phyloP scores from a whole-genome alignment of 2,113 vertebrate genomes.

The Xenopus laevis region DNA sequence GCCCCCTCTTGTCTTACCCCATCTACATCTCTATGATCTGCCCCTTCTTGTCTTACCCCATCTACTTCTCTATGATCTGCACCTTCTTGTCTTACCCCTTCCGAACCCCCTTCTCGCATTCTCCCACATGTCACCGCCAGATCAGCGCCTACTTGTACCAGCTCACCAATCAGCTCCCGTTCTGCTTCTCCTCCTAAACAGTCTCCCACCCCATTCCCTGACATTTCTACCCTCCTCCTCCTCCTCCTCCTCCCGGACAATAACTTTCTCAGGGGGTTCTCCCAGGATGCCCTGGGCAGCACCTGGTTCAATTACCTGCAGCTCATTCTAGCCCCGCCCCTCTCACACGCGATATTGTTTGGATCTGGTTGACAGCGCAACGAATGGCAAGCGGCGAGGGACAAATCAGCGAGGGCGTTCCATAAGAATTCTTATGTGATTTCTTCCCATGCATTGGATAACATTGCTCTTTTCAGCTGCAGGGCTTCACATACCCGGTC shows the following conservation, averaged over 20 bases:
- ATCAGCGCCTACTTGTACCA: too few species aligned
- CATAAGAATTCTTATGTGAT: too few species aligned
- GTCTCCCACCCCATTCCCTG: background rate
- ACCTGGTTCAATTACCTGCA: conserved; percentile 25
- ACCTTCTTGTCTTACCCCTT: background rate
- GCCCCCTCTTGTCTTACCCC: too few species aligned
- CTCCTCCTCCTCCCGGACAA: background rate
- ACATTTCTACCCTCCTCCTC: too few species aligned
- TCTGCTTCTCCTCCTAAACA: conserved; percentile 1
- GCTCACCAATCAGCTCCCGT: background rate
- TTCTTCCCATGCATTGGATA: too few species aligned
- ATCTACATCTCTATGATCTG: background rate
- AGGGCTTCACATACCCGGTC: too few species aligned
- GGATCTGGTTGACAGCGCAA: conserved; percentile 51
- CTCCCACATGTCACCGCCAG: background rate
- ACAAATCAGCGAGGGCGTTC: conserved; percentile 39
- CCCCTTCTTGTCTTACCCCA: conserved; percentile 24
- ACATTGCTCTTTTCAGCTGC: too few species aligned
- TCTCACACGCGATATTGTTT: conserved; percentile 57
- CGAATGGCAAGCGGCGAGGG: conserved; percentile 46
- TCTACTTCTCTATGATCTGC: conserved; percentile 48
- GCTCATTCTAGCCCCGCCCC: conserved; percentile 29
- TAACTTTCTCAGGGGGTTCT: too few species aligned
- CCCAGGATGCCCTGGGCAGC: background rate
- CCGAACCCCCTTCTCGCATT: background rate